phyloP scores from a whole-genome alignment of 2,797 vertebrate species.

The Melanogrammus aeglefinus region DNA sequence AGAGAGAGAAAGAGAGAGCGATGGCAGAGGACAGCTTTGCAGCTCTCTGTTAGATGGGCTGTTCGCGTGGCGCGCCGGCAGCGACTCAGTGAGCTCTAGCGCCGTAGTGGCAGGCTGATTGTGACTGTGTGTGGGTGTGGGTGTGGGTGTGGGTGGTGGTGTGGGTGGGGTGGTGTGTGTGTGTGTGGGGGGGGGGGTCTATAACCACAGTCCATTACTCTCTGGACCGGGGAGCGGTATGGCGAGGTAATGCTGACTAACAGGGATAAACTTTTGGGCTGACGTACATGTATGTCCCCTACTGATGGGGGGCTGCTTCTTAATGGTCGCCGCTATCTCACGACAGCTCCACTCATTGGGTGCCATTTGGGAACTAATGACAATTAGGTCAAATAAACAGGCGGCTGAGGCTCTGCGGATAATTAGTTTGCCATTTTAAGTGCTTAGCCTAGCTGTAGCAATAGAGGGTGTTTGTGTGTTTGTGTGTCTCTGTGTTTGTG shows the following conservation, averaged over 20 bases:
- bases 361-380: slow-evolving; percentile 34
- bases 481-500: background rate
- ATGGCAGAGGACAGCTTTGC: slow-evolving; percentile 3
- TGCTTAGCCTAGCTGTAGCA: slow-evolving; percentile 28
- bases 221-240: slow-evolving; percentile 51
- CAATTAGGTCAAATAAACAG: slow-evolving; percentile 42
- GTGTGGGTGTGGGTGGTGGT: too few species aligned
- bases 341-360: slow-evolving; percentile 38
- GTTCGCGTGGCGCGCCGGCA: slow-evolving; percentile 48
- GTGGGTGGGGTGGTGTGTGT: too few species aligned
- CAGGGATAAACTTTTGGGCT: slow-evolving; percentile 58
- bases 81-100: slow-evolving; percentile 42
- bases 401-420: slow-evolving; percentile 34
- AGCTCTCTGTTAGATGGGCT: slow-evolving; percentile 5
- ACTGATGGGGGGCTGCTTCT: slow-evolving; percentile 37
- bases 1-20: slow-evolving; percentile 13
- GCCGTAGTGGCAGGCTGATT: slow-evolving; percentile 41
- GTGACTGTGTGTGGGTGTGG: slow-evolving; percentile 40
- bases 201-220: slow-evolving; percentile 62
- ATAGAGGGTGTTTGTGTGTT: too few species aligned
- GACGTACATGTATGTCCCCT: slow-evolving; percentile 37
- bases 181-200: slow-evolving; percentile 33
- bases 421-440: slow-evolving; percentile 24
- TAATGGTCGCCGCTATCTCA: slow-evolving; percentile 11
- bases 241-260: slow-evolving; percentile 62